Percentiles rank a stretch among this genome's conserved stretches.
phyloP scores from a whole-genome alignment of 2,888 invertebrate genomes.

The Melinopterus prodromus region DNA sequence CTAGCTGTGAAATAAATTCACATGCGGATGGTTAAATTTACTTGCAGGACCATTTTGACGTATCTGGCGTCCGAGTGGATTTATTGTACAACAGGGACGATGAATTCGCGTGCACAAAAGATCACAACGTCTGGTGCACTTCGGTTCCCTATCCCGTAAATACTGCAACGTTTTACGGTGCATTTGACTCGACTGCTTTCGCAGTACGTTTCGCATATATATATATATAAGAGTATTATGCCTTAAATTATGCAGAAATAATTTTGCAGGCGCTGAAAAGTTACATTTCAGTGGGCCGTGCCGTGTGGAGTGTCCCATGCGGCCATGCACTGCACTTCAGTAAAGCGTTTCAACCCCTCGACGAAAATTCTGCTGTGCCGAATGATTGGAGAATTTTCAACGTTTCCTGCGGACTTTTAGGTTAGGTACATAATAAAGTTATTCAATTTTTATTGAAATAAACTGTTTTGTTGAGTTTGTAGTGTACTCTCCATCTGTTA shows the following conservation, averaged over 20 bases:
- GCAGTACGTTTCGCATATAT: background rate
- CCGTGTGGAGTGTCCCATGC: background rate
- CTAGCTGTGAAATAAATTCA: background rate
- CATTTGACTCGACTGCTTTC: background rate
- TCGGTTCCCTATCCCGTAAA: background rate
- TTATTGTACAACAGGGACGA: background rate
- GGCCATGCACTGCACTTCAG: background rate
- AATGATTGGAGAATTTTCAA: constrained; percentile 15
- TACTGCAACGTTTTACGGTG: background rate
- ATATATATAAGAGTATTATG: constrained; percentile 19
- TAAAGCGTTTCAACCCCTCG: background rate
- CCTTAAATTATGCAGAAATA: constrained; percentile 23
- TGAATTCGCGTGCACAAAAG: background rate
- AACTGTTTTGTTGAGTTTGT: background rate
- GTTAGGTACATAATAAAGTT: background rate
- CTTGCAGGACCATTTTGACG: background rate
- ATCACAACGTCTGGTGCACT: background rate
- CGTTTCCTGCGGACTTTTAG: background rate
- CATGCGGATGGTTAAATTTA: background rate
- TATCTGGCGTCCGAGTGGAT: background rate
- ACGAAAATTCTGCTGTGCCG: background rate
- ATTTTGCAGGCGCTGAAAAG: constrained; percentile 11
- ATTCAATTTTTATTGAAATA: background rate
- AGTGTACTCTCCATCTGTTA: background rate
- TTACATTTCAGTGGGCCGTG: constrained; percentile 6